phyloP scores from a whole-genome alignment of 2,113 vertebrate genomes.

The Dryoscopus gambensis region DNA sequence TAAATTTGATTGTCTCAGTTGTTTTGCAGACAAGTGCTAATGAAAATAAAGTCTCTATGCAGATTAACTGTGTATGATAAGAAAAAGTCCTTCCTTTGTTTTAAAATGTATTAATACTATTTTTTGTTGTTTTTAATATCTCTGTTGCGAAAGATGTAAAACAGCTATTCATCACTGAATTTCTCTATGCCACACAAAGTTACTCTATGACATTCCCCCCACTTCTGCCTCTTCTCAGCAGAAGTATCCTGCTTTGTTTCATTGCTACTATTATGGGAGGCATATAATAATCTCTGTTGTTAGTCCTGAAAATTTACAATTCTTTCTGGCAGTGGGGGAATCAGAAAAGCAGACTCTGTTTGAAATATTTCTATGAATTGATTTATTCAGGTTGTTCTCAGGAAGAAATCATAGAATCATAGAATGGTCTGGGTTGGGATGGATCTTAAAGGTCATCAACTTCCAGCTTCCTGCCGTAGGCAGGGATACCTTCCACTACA shows the following conservation, averaged over 20 bases:
- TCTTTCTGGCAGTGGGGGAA: not conserved
- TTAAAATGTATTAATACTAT: not conserved
- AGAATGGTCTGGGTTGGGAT: not conserved
- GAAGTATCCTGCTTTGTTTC: not conserved
- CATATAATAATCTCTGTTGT: not conserved
- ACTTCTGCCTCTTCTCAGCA: not conserved
- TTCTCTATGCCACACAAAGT: not conserved
- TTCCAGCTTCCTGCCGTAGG: not conserved
- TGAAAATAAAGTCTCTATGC: not conserved
- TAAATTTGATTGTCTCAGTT: not conserved
- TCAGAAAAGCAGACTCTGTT: not conserved
- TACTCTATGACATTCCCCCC: fast-evolving
- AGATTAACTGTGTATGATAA: not conserved
- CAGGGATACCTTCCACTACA: not conserved
- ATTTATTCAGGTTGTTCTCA: not conserved
- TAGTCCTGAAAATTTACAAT: not conserved
- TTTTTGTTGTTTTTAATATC: not conserved
- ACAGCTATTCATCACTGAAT: not conserved
- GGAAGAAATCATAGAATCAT: not conserved
- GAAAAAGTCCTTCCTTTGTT: not conserved
- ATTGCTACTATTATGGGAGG: not conserved
- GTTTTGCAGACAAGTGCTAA: not conserved
- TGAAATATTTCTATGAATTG: not conserved
- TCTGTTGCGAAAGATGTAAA: not conserved
- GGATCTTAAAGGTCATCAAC: not conserved